Conservation (phyloP, 2,113 vertebrate species). For the Fregata magnificens region DNA sequence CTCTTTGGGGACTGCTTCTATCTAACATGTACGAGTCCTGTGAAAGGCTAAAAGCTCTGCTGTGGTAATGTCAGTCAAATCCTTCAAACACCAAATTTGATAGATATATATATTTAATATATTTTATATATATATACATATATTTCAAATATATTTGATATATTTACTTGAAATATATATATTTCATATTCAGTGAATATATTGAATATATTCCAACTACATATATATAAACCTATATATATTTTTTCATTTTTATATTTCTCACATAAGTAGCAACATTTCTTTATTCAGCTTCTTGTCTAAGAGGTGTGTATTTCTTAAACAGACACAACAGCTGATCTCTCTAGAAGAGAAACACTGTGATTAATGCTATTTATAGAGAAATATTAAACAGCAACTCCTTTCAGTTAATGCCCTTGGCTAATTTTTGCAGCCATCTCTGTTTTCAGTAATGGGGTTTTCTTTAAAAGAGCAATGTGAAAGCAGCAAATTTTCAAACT, state of each 20-base stretch:
- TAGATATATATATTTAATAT: neutral
- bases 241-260: neutral
- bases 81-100: neutral
- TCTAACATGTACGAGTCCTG: neutral
- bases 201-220: neutral
- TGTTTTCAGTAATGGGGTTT: slow-evolving; percentile 17
- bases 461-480: neutral
- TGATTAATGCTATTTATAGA: slow-evolving; percentile 34
- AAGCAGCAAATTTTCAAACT: slow-evolving; percentile 14
- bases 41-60: neutral
- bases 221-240: neutral
- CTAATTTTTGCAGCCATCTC: slow-evolving; percentile 26
- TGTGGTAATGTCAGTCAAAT: neutral
- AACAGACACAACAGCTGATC: slow-evolving; percentile 22
- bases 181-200: neutral
- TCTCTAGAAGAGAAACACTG: slow-evolving; percentile 2
- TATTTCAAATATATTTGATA: neutral
- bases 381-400: slow-evolving; percentile 16
- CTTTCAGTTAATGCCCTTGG: neutral
- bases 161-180: neutral
- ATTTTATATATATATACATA: neutral
- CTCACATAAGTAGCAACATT: neutral
- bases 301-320: slow-evolving; percentile 5
- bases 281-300: neutral
- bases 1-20: neutral